Percentiles rank a stretch among this genome's conserved stretches.
phyloP scores from a whole-genome alignment of 2,888 invertebrate genomes.

The Epistrophe eligans region DNA sequence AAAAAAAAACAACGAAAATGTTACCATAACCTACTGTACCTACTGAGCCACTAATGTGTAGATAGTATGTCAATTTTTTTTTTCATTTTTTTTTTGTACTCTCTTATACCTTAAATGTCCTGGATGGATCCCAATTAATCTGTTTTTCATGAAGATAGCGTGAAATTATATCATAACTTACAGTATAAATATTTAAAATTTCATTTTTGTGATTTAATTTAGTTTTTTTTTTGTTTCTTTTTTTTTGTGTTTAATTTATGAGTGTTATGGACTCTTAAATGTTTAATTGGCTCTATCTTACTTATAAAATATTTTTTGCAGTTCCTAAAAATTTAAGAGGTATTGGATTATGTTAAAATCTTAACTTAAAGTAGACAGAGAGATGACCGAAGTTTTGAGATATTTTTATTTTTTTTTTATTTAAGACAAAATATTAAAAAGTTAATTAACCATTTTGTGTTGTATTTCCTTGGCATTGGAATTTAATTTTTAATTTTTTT shows the following conservation, averaged over 20 bases:
- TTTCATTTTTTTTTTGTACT: slow-evolving; percentile 10
- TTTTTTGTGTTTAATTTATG: neutral
- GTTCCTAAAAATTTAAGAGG: neutral
- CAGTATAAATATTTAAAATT: slow-evolving; percentile 68
- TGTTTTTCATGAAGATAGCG: slow-evolving; percentile 79
- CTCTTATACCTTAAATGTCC: slow-evolving; percentile 84
- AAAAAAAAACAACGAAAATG: neutral
- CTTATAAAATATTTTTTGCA: neutral
- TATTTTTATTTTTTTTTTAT: no score
- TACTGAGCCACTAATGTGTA: slow-evolving; percentile 22
- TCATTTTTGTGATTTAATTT: slow-evolving; percentile 37
- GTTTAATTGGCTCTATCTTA: neutral
- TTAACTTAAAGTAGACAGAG: no score
- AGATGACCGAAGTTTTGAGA: no score
- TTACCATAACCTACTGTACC: slow-evolving; percentile 56
- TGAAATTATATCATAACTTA: slow-evolving; percentile 79
- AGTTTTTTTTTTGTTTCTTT: neutral
- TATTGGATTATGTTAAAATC: neutral
- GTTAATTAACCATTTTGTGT: no score
- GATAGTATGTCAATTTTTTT: slow-evolving; percentile 40
- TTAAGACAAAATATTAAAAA: no score
- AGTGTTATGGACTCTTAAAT: neutral
- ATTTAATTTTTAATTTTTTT: no score
- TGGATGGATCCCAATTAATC: slow-evolving; percentile 85
- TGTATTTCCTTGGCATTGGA: no score